These are phyloP conservation scores for Acipenser oxyrinchus DNA, from an alignment of 2,797 vertebrate species.

Conservation along the genomic window DNA sequence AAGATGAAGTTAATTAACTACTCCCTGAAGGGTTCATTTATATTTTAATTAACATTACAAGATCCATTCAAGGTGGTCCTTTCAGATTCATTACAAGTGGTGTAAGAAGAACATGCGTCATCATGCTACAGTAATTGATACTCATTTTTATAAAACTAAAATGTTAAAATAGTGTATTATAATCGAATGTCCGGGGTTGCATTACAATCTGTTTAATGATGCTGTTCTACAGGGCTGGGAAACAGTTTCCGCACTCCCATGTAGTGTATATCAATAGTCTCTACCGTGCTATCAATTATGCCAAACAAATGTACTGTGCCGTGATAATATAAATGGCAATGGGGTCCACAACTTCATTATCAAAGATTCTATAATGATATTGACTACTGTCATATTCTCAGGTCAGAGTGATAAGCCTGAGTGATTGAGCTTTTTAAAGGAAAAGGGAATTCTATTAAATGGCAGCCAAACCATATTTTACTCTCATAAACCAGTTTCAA, in stretches of 20 bases:
- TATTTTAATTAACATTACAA: constrained; percentile 16
- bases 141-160: neutral
- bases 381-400: neutral
- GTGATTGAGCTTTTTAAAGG: constrained; percentile 31
- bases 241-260: no score
- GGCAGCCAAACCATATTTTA: constrained; percentile 37
- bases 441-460: constrained; percentile 47
- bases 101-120: constrained; percentile 4
- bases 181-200: neutral
- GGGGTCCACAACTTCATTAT: constrained; percentile 3
- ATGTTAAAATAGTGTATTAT: neutral
- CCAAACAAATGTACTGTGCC: neutral
- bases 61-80: constrained; percentile 13
- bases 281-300: neutral
- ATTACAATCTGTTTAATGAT: neutral
- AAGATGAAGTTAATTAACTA: constrained; percentile 19
- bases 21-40: constrained; percentile 18
- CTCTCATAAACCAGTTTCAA: constrained; percentile 43
- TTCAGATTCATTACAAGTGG: no score
- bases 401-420: constrained; percentile 12
- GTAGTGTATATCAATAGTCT: no score
- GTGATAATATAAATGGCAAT: neutral
- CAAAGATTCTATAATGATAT: neutral
- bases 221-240: neutral
- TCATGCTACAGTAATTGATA: neutral